phyloP scores from a whole-genome alignment of 2,797 vertebrate genomes.

The Trematomus bernacchii region DNA sequence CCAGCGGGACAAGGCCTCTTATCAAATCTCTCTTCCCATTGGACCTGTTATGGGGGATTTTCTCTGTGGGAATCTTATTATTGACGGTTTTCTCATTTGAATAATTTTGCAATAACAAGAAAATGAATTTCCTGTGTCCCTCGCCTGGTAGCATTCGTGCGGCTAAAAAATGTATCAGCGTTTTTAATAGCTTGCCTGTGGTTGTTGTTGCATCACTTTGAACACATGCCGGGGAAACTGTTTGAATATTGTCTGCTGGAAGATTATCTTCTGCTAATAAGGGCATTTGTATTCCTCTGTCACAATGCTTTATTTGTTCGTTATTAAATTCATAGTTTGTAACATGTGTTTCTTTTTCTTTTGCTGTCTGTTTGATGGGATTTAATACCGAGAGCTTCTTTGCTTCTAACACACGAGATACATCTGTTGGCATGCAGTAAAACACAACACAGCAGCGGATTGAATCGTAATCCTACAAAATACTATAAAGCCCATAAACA shows the following conservation, averaged over 20 bases:
- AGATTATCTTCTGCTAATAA: slow-evolving; percentile 74
- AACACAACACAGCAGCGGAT: slow-evolving; percentile 9
- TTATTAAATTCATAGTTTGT: slow-evolving; percentile 63
- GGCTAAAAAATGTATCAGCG: slow-evolving; percentile 66
- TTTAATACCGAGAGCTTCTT: slow-evolving; percentile 22
- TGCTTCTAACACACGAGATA: not conserved
- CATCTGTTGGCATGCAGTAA: slow-evolving; percentile 16
- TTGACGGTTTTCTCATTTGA: slow-evolving; percentile 82
- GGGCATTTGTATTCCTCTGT: slow-evolving; percentile 66
- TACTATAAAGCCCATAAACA: slow-evolving; percentile 8
- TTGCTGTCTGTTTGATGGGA: slow-evolving; percentile 31
- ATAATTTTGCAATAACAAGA: slow-evolving; percentile 81
- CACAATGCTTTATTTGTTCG: slow-evolving; percentile 59
- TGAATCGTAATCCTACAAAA: slow-evolving; percentile 23
- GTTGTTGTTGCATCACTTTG: slow-evolving; percentile 71
- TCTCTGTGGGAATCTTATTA: slow-evolving; percentile 76
- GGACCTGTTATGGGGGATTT: slow-evolving; percentile 74
- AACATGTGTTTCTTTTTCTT: slow-evolving; percentile 21
- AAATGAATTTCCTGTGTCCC: slow-evolving; percentile 74
- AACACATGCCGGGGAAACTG: slow-evolving; percentile 54
- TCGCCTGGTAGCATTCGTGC: slow-evolving; percentile 54
- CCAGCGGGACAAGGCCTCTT: slow-evolving; percentile 56
- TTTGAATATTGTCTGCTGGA: slow-evolving; percentile 65
- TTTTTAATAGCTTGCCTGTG: slow-evolving; percentile 76
- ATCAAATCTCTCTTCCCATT: slow-evolving; percentile 68